phyloP scores from a whole-genome alignment of 1,140 invertebrate species.

The Argopecten irradians region DNA sequence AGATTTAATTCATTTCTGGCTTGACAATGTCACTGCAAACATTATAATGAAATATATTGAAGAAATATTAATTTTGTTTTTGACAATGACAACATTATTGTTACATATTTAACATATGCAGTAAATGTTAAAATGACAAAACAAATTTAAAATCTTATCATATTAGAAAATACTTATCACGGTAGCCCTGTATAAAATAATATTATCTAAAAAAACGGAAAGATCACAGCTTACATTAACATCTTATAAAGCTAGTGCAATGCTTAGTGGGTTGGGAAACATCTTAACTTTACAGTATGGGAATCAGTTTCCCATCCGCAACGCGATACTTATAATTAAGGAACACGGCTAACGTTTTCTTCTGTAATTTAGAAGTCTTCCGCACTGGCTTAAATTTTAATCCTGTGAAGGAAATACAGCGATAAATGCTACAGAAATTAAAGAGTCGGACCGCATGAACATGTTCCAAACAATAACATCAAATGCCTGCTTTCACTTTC shows the following conservation, averaged over 20 bases:
- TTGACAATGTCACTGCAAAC: too few species aligned
- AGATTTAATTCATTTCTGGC: too few species aligned
- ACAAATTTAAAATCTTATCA: too few species aligned
- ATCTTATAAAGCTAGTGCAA: neutral
- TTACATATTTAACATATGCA: too few species aligned
- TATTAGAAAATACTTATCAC: too few species aligned
- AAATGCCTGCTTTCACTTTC: neutral
- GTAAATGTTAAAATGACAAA: too few species aligned
- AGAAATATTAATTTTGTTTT: too few species aligned
- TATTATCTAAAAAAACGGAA: too few species aligned
- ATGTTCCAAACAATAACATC: conserved; percentile 22
- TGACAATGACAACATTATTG: too few species aligned
- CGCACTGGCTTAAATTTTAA: neutral
- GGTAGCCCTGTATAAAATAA: too few species aligned
- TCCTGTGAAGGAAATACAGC: neutral
- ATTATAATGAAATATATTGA: too few species aligned
- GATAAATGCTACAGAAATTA: conserved; percentile 1
- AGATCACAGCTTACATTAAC: too few species aligned
- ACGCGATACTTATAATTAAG: neutral
- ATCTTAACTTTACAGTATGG: neutral
- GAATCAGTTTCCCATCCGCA: neutral
- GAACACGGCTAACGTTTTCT: neutral
- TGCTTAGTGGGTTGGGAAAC: neutral
- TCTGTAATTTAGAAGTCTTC: conserved; percentile 5
- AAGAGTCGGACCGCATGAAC: neutral